A percentile compares a stretch with the other conserved stretches of the same genome.
Conservation (phyloP, 92 coral and sea anemone genomes). For the Micromussa lordhowensis region DNA sequence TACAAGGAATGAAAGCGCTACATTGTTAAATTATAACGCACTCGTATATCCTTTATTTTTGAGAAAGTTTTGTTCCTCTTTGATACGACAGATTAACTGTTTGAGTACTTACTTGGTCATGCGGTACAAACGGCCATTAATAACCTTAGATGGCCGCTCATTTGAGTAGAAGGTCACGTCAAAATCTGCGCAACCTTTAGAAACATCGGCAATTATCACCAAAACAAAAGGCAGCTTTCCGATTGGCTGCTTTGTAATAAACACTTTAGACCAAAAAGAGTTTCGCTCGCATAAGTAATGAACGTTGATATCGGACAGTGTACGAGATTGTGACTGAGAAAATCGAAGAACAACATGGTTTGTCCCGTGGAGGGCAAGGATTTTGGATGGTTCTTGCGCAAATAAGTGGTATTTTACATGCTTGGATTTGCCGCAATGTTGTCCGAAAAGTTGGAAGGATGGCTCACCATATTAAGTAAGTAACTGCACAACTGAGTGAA, state of each 20-base stretch:
- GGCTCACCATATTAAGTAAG: slow-evolving; percentile 71
- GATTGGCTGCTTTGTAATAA: slow-evolving; percentile 40
- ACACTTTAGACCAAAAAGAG: slow-evolving; percentile 25
- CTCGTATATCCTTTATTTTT: slow-evolving; percentile 9
- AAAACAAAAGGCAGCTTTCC: slow-evolving; percentile 26
- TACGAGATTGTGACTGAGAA: slow-evolving; percentile 37
- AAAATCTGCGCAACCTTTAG: slow-evolving; percentile 20
- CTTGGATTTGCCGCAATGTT: slow-evolving; percentile 49
- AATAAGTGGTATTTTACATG: slow-evolving; percentile 12
- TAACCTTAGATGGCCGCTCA: slow-evolving; percentile 23
- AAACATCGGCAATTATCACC: slow-evolving; percentile 37
- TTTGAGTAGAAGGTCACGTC: slow-evolving; percentile 34
- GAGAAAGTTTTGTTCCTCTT: not conserved
- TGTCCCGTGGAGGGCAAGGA: not conserved
- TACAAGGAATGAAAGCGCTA: not conserved
- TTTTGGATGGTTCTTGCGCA: slow-evolving; percentile 18
- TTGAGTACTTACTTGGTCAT: slow-evolving; percentile 29
- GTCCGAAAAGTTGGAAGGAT: slow-evolving; percentile 67
- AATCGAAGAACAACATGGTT: slow-evolving; percentile 24
- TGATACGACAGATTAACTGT: slow-evolving; percentile 24
- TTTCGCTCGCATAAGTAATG: slow-evolving; percentile 40
- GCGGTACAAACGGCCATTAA: slow-evolving; percentile 23
- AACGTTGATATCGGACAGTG: slow-evolving; percentile 43
- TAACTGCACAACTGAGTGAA: not conserved
- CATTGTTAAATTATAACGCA: slow-evolving; percentile 13